Percentiles rank a stretch among this genome's conserved stretches.
These are phyloP conservation scores for Nothura maculosa DNA, from an alignment of 2,797 vertebrate species.

Conservation along the genomic window DNA sequence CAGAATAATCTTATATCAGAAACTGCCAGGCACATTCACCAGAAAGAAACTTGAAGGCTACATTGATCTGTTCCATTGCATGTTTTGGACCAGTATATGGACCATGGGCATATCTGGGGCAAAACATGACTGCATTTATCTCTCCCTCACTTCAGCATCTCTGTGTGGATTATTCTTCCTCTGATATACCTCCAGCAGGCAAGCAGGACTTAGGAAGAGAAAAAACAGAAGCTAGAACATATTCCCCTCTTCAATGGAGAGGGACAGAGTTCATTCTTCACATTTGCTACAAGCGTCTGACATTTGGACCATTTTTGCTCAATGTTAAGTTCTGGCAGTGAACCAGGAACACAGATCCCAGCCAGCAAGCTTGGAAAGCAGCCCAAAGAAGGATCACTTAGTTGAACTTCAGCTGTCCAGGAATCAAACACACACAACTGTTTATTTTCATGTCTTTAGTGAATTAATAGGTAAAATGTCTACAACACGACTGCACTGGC, in stretches of 20 bases:
- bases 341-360: background rate
- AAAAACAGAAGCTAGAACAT: background rate
- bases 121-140: background rate
- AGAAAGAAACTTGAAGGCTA: background rate
- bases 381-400: background rate
- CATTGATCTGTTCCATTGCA: background rate
- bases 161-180: background rate
- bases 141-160: background rate
- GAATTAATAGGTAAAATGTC: background rate
- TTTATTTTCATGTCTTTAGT: background rate
- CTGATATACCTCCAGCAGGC: background rate
- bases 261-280: background rate
- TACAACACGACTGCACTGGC: background rate
- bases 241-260: background rate
- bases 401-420: background rate
- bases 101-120: fast-evolving
- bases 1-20: background rate
- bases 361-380: background rate
- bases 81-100: background rate
- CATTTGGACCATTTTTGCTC: background rate
- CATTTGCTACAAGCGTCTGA: background rate
- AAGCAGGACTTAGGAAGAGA: background rate
- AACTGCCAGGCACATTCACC: background rate
- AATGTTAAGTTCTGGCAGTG: background rate
- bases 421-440: background rate